Percentiles rank a stretch among this genome's conserved stretches.
These are phyloP conservation scores for Siphamia tubifer DNA, from an alignment of 2,113 vertebrate genomes.

Conservation along the genomic window DNA sequence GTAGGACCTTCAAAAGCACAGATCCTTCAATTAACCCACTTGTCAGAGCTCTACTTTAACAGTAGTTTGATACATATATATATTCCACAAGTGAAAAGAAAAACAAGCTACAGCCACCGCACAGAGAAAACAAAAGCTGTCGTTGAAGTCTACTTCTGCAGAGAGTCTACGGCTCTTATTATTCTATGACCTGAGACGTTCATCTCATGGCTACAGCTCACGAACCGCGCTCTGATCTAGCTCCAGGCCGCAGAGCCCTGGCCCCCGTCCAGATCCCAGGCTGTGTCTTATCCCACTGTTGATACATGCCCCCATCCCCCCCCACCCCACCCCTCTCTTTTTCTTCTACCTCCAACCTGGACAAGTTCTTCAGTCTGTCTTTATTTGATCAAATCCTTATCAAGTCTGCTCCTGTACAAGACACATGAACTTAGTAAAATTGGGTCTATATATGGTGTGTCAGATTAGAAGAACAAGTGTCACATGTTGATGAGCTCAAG, in stretches of 20 bases:
- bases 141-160: slow-evolving; percentile 29
- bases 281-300: slow-evolving; percentile 39
- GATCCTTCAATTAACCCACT: background rate
- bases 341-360: slow-evolving; percentile 11
- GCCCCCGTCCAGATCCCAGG: slow-evolving; percentile 48
- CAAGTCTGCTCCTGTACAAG: slow-evolving; percentile 10
- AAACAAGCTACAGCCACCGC: background rate
- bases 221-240: slow-evolving; percentile 61
- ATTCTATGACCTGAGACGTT: slow-evolving; percentile 58
- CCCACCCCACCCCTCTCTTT: background rate
- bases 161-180: slow-evolving; percentile 45
- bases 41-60: background rate
- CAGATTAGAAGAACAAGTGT: background rate
- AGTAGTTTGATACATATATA: background rate
- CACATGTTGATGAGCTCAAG: background rate
- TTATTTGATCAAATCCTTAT: slow-evolving; percentile 28
- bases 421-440: background rate
- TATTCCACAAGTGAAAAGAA: background rate
- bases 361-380: slow-evolving; percentile 14
- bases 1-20: background rate
- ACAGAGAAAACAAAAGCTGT: background rate
- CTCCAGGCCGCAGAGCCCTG: slow-evolving; percentile 66
- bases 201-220: slow-evolving; percentile 59
- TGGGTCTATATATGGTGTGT: background rate
- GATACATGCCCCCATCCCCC: background rate